phyloP scores from a whole-genome alignment of 2,113 vertebrate genomes.

The Atherinomorus stipes region DNA sequence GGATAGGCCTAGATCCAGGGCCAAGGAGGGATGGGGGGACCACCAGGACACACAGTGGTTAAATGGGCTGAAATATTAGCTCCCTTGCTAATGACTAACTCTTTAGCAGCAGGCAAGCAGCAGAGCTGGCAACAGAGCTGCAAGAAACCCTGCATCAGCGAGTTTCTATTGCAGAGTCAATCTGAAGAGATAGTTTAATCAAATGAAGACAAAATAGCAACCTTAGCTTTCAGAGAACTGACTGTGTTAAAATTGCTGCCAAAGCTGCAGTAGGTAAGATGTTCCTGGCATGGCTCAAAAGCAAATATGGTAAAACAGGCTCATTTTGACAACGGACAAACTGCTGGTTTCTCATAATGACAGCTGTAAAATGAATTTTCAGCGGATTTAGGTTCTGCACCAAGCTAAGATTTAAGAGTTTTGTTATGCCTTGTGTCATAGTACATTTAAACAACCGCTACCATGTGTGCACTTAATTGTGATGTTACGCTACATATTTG shows the following conservation, averaged over 20 bases:
- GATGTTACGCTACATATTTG: not conserved
- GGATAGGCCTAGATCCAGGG: slow-evolving; percentile 52
- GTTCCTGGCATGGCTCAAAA: slow-evolving; percentile 26
- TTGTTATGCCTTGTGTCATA: slow-evolving; percentile 2
- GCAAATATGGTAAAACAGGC: slow-evolving; percentile 25
- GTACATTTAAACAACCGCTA: not conserved
- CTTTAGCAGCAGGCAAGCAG: slow-evolving; percentile 79
- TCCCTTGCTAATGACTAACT: slow-evolving; percentile 87
- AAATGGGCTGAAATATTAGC: slow-evolving; percentile 91
- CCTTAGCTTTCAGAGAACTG: slow-evolving; percentile 30
- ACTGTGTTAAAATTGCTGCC: slow-evolving; percentile 44
- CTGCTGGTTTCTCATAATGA: slow-evolving; percentile 15
- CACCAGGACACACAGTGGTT: slow-evolving; percentile 86
- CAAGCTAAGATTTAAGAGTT: not conserved
- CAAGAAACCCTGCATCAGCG: slow-evolving; percentile 52
- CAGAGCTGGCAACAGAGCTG: slow-evolving; percentile 50
- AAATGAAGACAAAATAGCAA: slow-evolving; percentile 55
- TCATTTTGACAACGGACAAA: slow-evolving; percentile 36
- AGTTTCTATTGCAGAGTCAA: slow-evolving; percentile 39
- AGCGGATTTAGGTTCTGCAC: not conserved
- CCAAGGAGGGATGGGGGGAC: slow-evolving; percentile 79
- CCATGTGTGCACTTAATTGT: not conserved
- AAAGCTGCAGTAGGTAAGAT: slow-evolving; percentile 47
- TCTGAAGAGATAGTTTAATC: slow-evolving; percentile 54
- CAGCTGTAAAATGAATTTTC: slow-evolving; percentile 4